Evolutionary conservation across 2,888 invertebrate genomes (phyloP), one percentile per base, ranked within the genome.

Genomic region (Dryobota labecula): DNA sequence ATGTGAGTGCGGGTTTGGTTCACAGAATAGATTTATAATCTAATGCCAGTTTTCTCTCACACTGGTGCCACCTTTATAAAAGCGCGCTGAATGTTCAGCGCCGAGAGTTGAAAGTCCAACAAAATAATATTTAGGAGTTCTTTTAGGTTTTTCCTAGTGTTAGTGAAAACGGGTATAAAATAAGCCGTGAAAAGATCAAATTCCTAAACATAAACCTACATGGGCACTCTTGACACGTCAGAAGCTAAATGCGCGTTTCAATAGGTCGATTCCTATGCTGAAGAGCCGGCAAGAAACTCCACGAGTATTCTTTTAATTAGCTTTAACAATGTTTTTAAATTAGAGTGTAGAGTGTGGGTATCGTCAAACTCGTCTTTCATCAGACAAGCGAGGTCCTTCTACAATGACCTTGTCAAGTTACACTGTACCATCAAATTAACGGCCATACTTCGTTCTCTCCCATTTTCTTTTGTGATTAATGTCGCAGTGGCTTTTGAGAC

Each of bases 381-480:
- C 47, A 60, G 47, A 27, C 47, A 30, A 51, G 20, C n/a, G 24
- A 24, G 41, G 33, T 18, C 56, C 38, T 49, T 38, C 38, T 24
- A 15, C 5, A 60, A 9, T n/a, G 58, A 20, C 79, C 73, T 47
- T 58, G 53, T 47, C 33, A 47, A 24, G 20, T 20, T 20, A 20
- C 45, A 38, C 24, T 45, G 30, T 18, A 18, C 5, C 56, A 49
- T 73, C 74, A 62, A 62, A 38, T 75, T 43, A 62, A 56, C 56
- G 30, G 30, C 36, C 30, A 49, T 62, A 60, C 54, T 73, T 36
- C 62, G 30, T 38, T 56, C 36, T 33, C 15, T 51, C 7, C 15
- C 57, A 80, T 75, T 74, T 63, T 45, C 64, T 41, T 63, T 43
- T 27, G 60, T 65, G 65, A 76, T 80, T 80, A 49, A 76, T 66